These are phyloP conservation scores for Chiloscyllium punctatum DNA, from an alignment of 2,797 vertebrate genomes.

Conservation along the genomic window DNA sequence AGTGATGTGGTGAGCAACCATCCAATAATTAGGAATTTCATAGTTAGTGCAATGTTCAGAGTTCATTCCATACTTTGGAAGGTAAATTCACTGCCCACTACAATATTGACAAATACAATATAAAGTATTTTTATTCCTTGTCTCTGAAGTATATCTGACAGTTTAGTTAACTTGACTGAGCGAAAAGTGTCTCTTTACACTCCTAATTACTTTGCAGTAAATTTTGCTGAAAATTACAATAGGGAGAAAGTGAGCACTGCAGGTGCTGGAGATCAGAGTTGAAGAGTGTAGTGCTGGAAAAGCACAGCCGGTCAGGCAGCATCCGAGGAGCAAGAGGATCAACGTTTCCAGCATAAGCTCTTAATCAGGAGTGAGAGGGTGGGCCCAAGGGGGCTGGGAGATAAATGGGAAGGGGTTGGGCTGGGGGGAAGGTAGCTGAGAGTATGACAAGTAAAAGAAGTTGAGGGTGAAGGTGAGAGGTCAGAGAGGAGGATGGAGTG, in stretches of 20 bases:
- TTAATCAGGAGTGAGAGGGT: too few species aligned
- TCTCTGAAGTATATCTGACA: not conserved
- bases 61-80: not conserved
- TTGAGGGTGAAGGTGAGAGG: too few species aligned
- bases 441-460: too few species aligned
- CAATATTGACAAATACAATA: not conserved
- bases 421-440: too few species aligned
- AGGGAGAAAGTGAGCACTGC: not conserved
- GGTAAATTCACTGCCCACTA: not conserved
- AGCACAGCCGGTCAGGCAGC: too few species aligned
- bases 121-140: not conserved
- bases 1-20: constrained; percentile 84
- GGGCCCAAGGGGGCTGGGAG: too few species aligned
- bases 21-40: not conserved
- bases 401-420: too few species aligned
- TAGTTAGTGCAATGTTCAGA: not conserved
- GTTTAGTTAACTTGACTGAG: not conserved
- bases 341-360: too few species aligned
- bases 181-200: not conserved
- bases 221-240: not conserved
- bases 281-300: too few species aligned
- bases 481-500: too few species aligned
- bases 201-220: not conserved
- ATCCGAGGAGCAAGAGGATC: too few species aligned
- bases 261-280: too few species aligned